These are phyloP conservation scores for Tupaia tana DNA, from an alignment of 2,113 vertebrate genomes.

Conservation along the genomic window DNA sequence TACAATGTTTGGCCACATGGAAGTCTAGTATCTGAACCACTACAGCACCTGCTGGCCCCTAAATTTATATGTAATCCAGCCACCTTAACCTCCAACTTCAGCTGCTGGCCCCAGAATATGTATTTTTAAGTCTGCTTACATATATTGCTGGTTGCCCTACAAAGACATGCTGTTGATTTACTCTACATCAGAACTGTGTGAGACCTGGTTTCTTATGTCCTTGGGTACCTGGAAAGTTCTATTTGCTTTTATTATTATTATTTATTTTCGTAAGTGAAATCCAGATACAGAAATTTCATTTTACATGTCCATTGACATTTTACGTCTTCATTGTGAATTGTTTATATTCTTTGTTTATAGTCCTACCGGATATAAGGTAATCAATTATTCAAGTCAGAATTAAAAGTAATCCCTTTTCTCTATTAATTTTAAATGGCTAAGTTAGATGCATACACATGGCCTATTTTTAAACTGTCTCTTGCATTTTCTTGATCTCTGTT, in stretches of 20 bases:
- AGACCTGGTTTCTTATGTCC: neutral
- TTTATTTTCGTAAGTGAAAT: neutral
- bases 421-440: neutral
- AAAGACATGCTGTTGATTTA: neutral
- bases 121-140: neutral
- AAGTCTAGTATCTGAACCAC: too few relatives aligned
- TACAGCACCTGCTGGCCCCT: too few relatives aligned
- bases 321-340: neutral
- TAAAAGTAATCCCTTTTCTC: neutral
- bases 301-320: neutral
- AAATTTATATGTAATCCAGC: too few relatives aligned
- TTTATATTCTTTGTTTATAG: neutral
- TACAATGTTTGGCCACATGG: too few relatives aligned
- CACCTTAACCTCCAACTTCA: too few relatives aligned
- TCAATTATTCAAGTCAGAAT: neutral
- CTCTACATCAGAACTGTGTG: too few relatives aligned
- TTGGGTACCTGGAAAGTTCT: neutral
- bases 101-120: neutral
- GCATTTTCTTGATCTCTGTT: neutral
- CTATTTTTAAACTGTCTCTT: neutral
- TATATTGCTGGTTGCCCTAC: neutral
- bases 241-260: neutral
- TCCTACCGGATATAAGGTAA: neutral
- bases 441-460: neutral
- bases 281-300: neutral